These are phyloP conservation scores for Lota lota DNA, from an alignment of 2,113 vertebrate genomes.

Conservation along the genomic window DNA sequence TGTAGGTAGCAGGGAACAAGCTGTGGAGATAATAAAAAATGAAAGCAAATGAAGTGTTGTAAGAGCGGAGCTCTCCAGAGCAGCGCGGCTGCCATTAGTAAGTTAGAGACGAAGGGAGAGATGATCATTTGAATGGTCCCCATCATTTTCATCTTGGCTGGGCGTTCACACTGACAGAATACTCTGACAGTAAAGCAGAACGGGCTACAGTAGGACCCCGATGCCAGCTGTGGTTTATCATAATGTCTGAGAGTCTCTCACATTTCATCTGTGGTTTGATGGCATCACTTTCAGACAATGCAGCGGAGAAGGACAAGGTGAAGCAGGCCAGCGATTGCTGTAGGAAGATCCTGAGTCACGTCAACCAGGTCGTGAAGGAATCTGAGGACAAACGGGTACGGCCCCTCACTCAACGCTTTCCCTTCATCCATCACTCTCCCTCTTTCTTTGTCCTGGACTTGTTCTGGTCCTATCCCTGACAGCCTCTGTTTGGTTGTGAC, in stretches of 20 bases:
- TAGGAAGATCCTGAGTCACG: conserved; percentile 90
- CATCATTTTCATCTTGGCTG: conserved; percentile 41
- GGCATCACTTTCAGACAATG: conserved; percentile 75
- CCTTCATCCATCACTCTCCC: no score
- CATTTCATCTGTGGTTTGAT: conserved; percentile 15
- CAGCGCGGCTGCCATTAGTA: conserved; percentile 24
- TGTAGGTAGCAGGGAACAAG: conserved; percentile 6
- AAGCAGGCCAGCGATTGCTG: conserved; percentile 94
- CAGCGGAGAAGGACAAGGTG: conserved; percentile 86
- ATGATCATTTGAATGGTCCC: conserved; percentile 50
- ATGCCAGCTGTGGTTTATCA: conserved; percentile 46
- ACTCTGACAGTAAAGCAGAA: conserved; percentile 54
- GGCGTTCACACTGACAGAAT: conserved; percentile 29
- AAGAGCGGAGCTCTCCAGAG: conserved; percentile 22
- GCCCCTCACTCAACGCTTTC: not conserved
- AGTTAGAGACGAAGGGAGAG: conserved; percentile 50
- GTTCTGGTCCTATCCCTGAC: not conserved
- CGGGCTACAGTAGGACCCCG: conserved; percentile 49
- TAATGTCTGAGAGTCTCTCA: conserved; percentile 36
- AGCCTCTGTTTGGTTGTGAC: not conserved
- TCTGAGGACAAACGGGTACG: conserved; percentile 95
- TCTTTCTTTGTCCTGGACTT: not conserved
- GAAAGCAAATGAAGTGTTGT: conserved; percentile 22
- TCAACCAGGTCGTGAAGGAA: conserved; percentile 96
- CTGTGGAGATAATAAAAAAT: conserved; percentile 4